Base-by-base conservation (phyloP, 2,797 vertebrate species). In the Kryptolebias ocellatus region DNA sequence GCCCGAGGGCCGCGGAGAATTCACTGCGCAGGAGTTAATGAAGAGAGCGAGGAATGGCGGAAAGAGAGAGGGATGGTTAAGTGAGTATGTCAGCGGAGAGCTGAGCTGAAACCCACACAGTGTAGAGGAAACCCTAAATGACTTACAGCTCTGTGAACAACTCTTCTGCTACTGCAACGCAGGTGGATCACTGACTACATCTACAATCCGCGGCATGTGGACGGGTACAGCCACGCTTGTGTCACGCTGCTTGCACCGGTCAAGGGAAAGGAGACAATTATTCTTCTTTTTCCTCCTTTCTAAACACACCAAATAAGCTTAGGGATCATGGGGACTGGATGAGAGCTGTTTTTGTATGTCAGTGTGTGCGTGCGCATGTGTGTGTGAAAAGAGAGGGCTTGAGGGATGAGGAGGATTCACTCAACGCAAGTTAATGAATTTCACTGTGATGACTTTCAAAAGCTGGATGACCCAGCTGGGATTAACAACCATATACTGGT, bases 251-350 rank as follows among this genome's bases (percentile, higher is more conserved):
- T 65, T 24, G 55, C 60, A 47, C 62, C 58, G 89, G 80, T 90
- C 91, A 84, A 80, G 63, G 58, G 79, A 67, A 67, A 62, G 63
- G 59, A 71, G 60, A 67, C 76, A 85, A 86, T 89, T 82, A 80
- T 68, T 87, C 80, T 61, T 70, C 68, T 52, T 70, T 65, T 71
- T 72, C 60, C 64, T 76, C 74, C 72, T 87, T 80, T 88, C 76
- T 89, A 90, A 90, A 92, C 84, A 87, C 70, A 83, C 70, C 75
- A 90, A 93, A 93, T 94, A 91, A 89, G 90, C 89, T 86, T 39
- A 79, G 90, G 91, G 90, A 93, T 80, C 83, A 87, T 86, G 90
- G 88, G 91, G 89, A 74, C 67, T 10, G 76, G 67, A 60, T 62
- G 74, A 79, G 79, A 77, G 81, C 74, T 73, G 80, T 67, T 42